Evolutionary conservation across 2,113 vertebrate genomes (phyloP).

Genomic region (Conger conger): DNA sequence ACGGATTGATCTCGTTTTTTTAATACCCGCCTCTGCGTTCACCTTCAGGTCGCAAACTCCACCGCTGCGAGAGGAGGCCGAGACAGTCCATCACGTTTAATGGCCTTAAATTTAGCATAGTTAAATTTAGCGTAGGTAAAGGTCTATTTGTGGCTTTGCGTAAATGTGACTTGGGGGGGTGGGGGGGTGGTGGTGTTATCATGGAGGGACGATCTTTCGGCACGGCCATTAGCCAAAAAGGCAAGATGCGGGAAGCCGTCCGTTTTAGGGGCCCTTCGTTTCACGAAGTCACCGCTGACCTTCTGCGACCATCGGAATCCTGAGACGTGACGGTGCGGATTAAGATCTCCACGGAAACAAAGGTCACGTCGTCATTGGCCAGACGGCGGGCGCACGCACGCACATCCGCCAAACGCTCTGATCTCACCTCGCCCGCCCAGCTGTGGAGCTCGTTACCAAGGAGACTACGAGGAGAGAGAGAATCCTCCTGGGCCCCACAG

Average conservation of each 20-base stretch:
- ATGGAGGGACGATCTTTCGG: background rate
- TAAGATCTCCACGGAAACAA: background rate
- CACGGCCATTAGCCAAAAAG: background rate
- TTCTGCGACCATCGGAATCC: background rate
- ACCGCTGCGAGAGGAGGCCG: background rate
- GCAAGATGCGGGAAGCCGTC: background rate
- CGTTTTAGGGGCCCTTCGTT: background rate
- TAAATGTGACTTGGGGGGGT: background rate
- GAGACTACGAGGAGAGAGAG: too few species aligned
- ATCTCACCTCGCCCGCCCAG: too few species aligned
- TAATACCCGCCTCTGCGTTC: slow-evolving; percentile 1
- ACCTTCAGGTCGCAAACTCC: background rate
- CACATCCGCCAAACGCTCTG: background rate
- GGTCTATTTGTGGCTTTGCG: slow-evolving; percentile 6
- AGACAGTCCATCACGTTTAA: slow-evolving; percentile 17
- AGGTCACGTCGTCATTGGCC: background rate
- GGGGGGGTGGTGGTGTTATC: background rate
- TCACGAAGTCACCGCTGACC: background rate
- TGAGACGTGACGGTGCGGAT: background rate
- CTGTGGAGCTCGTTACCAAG: too few species aligned
- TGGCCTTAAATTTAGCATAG: slow-evolving; percentile 11
- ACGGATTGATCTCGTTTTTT: slow-evolving; percentile 8
- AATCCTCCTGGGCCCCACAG: too few species aligned
- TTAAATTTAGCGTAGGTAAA: slow-evolving; percentile 8
- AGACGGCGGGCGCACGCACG: background rate